These are phyloP conservation scores for Oedothorax gibbosus DNA, from an alignment of 1,140 invertebrate genomes.

Conservation along the genomic window DNA sequence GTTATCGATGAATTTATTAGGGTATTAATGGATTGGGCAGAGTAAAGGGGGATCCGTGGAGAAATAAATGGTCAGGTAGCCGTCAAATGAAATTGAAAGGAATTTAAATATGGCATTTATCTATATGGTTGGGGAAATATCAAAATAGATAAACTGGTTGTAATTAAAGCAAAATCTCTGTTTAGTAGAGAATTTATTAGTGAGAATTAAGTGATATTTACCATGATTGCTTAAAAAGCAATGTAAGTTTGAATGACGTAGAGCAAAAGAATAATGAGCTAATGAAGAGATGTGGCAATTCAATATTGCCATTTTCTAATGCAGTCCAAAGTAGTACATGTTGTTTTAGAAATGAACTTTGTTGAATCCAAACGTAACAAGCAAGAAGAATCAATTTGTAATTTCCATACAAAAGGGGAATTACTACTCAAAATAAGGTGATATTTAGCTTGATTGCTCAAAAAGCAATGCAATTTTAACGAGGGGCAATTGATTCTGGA, in stretches of 20 bases:
- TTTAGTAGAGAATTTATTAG: background rate
- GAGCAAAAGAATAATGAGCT: background rate
- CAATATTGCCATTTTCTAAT: background rate
- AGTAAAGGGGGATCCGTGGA: too few relatives aligned
- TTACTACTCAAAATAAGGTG: too few relatives aligned
- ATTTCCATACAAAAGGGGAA: too few relatives aligned
- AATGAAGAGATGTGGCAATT: background rate
- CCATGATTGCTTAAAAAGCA: background rate
- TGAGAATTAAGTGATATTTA: background rate
- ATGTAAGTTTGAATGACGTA: background rate
- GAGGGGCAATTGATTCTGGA: conserved; percentile 26
- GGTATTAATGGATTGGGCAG: background rate
- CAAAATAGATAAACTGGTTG: background rate
- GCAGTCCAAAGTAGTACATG: background rate
- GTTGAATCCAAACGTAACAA: too few relatives aligned
- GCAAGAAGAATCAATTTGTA: too few relatives aligned
- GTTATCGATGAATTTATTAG: conserved; percentile 40
- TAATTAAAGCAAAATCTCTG: background rate
- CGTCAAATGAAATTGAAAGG: background rate
- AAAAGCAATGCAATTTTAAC: background rate
- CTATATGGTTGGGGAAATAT: background rate
- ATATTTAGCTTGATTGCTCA: too few relatives aligned
- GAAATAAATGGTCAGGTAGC: background rate
- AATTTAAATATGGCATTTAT: conserved; percentile 9
- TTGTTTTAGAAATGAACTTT: background rate